phyloP scores from a whole-genome alignment of 2,113 vertebrate species.

The Danionella cerebrum region DNA sequence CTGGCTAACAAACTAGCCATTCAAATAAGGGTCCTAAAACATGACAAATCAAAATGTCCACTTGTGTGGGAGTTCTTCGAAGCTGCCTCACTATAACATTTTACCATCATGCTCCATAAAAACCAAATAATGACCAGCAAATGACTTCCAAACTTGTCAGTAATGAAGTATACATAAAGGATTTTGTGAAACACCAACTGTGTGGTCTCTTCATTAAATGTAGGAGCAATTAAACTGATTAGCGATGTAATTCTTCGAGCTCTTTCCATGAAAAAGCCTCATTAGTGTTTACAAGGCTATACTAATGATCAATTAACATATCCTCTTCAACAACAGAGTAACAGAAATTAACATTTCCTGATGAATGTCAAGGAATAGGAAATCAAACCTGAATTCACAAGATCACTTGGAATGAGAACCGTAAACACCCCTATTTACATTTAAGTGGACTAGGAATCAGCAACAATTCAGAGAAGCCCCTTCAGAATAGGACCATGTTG shows the following conservation, averaged over 20 bases:
- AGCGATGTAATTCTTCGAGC: neutral
- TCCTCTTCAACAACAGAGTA: constrained; percentile 5
- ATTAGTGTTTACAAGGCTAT: neutral
- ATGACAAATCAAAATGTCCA: too few species aligned
- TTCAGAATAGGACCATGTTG: too few species aligned
- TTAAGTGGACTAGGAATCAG: too few species aligned
- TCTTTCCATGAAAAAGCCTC: neutral
- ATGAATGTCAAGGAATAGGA: neutral
- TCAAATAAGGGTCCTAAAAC: too few species aligned
- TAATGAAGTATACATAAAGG: neutral
- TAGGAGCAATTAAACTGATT: neutral
- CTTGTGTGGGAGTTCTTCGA: neutral
- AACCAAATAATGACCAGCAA: neutral
- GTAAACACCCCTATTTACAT: too few species aligned
- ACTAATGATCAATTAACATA: constrained; percentile 15
- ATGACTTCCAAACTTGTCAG: neutral
- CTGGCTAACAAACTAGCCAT: too few species aligned
- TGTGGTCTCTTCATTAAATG: neutral
- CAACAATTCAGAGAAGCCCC: too few species aligned
- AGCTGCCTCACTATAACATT: constrained; percentile 1
- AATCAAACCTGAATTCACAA: neutral
- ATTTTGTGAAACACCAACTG: neutral
- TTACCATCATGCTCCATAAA: neutral
- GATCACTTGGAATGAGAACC: neutral
- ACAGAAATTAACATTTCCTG: neutral